Evolutionary conservation across 2,797 vertebrate species (phyloP).

Genomic region (Hippoglossus hippoglossus): DNA sequence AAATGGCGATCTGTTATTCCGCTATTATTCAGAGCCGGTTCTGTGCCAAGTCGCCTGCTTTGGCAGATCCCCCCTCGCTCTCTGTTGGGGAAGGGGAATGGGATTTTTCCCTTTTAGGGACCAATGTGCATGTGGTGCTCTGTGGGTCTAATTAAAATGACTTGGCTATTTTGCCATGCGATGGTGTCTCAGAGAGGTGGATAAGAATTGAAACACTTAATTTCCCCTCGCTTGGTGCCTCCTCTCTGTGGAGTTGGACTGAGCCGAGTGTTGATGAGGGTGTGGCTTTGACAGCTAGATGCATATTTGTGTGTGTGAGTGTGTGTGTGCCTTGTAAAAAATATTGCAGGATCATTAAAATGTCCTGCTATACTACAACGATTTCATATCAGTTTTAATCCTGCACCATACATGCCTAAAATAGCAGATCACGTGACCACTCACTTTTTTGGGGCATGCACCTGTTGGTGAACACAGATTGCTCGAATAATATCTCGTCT

Average conservation of each 20-base stretch:
- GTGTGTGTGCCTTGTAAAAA: neutral
- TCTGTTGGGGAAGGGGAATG: conserved; percentile 58
- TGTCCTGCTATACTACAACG: conserved; percentile 24
- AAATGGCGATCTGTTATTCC: conserved; percentile 52
- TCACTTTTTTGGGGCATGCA: too few species aligned
- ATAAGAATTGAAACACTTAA: conserved; percentile 71
- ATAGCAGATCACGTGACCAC: too few species aligned
- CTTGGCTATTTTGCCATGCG: conserved; percentile 69
- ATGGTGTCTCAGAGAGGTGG: conserved; percentile 63
- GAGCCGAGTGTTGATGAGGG: conserved; percentile 62
- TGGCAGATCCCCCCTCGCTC: conserved; percentile 53
- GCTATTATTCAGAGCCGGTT: conserved; percentile 17
- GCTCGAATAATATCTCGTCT: too few species aligned
- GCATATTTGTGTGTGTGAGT: conserved; percentile 1
- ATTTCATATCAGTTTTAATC: too few species aligned
- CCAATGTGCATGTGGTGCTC: conserved; percentile 64
- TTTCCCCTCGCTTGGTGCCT: conserved; percentile 64
- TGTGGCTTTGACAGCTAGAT: conserved; percentile 64
- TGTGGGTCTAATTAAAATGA: conserved; percentile 78
- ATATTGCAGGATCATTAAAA: conserved; percentile 41
- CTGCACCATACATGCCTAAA: too few species aligned
- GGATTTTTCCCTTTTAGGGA: conserved; percentile 64
- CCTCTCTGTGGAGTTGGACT: conserved; percentile 63
- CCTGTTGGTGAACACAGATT: too few species aligned
- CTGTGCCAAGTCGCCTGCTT: conserved; percentile 65